These are phyloP conservation scores for Zaprionus ghesquierei DNA, from an alignment of 1,140 invertebrate genomes.

Conservation along the genomic window DNA sequence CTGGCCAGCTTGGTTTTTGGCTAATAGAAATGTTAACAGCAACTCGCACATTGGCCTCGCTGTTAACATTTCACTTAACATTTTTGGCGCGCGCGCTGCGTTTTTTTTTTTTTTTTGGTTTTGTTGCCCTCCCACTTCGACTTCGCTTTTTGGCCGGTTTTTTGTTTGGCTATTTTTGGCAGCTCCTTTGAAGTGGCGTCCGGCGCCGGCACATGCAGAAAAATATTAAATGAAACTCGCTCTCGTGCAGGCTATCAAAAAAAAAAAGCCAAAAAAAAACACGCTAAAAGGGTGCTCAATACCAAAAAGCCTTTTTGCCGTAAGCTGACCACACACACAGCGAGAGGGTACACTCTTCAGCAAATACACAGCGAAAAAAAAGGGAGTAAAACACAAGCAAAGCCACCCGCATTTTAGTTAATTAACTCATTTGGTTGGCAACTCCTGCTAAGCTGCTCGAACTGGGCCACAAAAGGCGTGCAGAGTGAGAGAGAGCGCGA, in stretches of 20 bases:
- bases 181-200: constrained; percentile 72
- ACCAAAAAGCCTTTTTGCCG: constrained; percentile 67
- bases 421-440: constrained; percentile 82
- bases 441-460: constrained; percentile 66
- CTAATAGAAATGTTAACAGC: constrained; percentile 65
- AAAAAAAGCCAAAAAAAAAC: constrained; percentile 39
- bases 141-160: background rate
- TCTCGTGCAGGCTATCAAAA: constrained; percentile 14
- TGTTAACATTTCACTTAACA: constrained; percentile 78
- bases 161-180: constrained; percentile 36
- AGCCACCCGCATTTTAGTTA: constrained; percentile 83
- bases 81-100: constrained; percentile 57
- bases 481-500: background rate
- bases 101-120: constrained; percentile 27
- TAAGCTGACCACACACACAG: constrained; percentile 75
- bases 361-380: constrained; percentile 24
- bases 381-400: constrained; percentile 43
- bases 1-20: constrained; percentile 16
- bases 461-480: constrained; percentile 51
- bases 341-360: constrained; percentile 3
- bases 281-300: constrained; percentile 74
- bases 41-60: constrained; percentile 22
- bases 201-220: constrained; percentile 50
- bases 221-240: constrained; percentile 76
- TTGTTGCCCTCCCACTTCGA: background rate